Evolutionary conservation across 2,113 vertebrate species (phyloP).

Genomic region (Forbesichthys papilliferus): DNA sequence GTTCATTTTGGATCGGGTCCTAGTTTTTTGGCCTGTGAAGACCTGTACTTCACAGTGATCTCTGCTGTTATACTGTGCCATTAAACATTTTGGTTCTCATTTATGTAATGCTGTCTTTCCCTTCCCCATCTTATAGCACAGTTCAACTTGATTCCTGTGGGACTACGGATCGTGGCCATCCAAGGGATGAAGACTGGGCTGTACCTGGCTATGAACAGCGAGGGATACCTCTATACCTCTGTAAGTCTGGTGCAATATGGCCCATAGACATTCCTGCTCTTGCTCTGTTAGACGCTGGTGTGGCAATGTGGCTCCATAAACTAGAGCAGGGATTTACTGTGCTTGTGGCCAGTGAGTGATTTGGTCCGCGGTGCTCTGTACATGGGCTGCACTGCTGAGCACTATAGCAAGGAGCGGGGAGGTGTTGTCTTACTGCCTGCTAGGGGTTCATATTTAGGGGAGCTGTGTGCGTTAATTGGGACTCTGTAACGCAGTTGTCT

Average conservation of each 20-base stretch:
- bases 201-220: constrained; percentile 96
- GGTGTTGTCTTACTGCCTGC: constrained; percentile 29
- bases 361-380: constrained; percentile 30
- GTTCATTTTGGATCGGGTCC: too few species aligned
- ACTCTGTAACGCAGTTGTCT: neutral
- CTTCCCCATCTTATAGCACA: constrained; percentile 78
- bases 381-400: constrained; percentile 14
- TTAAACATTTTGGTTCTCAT: neutral
- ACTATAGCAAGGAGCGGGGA: neutral
- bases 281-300: neutral
- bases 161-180: constrained; percentile 96
- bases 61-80: too few species aligned
- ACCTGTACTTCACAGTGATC: too few species aligned
- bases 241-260: constrained; percentile 55
- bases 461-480: too few species aligned
- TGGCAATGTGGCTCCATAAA: constrained; percentile 9
- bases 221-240: constrained; percentile 91
- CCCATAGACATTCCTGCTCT: neutral
- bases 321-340: neutral
- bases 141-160: constrained; percentile 99
- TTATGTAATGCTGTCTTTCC: constrained; percentile 20
- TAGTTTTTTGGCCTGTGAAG: too few species aligned
- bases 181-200: constrained; percentile 95
- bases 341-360: neutral
- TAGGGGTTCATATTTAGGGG: constrained; percentile 8